Base-by-base conservation (phyloP, 2,797 vertebrate species). In the Gymnoscopelus microlampas region DNA sequence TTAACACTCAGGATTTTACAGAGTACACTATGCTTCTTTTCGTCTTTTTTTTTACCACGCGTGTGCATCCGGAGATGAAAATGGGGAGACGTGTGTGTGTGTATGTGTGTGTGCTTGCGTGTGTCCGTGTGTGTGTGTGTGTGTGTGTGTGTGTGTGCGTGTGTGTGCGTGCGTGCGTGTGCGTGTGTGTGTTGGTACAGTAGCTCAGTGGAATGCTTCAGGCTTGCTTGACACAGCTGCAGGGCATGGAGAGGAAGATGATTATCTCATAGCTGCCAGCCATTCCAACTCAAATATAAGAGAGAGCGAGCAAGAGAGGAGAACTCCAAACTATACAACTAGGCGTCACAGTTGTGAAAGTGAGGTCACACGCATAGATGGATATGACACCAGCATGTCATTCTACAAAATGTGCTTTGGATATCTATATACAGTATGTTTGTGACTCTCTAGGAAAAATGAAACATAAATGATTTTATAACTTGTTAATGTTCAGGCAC, bases 241-340 rank as follows among this genome's bases (percentile, higher is more conserved):
- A 70, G 90, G 91, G 87, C 88, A 87, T 84, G 72, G 72, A 78
- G 88, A 84, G 89, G 88, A 89, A 91, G 91, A 88, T 93, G 92
- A 94, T 94, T 94, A 94, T 94, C 91, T 93, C 88, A 69, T 92
- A 90, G 93, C 93, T 93, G 88, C 89, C 86, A 93, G 91, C 92
- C 72, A 93, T 89, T 79, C 84, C 86, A 56, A 87, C 88, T 84
- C 73, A 83, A 81, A 86, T 86, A 76, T 6, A 87, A 90, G 83
- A 89, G 77, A 63, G 39, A 44, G 39, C 10, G 39, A 9, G 39
- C 2, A 7, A 9, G 32, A 23, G 35, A 47, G 58, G 35, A 85
- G 82, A 72, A 81, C 81, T 73, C 83, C 71, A 19, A 62, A 77
- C 80, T 88, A 32, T 32, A 32, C 32, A 88, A 89, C 83, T 74